These are phyloP conservation scores for Meleagris gallopavo DNA, from an alignment of 2,113 vertebrate species.

Conservation along the genomic window DNA sequence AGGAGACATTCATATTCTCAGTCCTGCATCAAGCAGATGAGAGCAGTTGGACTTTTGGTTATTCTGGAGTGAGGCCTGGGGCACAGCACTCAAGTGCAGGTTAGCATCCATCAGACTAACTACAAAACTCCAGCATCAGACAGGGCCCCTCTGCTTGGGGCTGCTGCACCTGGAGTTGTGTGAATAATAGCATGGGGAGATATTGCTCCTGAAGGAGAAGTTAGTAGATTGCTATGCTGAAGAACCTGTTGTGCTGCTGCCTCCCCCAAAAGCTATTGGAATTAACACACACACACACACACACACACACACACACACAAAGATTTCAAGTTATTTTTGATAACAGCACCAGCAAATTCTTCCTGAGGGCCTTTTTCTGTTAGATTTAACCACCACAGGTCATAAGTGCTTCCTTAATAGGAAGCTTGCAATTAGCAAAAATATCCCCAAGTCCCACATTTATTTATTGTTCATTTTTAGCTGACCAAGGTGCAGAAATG, in stretches of 20 bases:
- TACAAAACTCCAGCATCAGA: background rate
- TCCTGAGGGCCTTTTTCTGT: background rate
- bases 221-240: background rate
- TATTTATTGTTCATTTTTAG: background rate
- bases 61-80: background rate
- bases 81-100: background rate
- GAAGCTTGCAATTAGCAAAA: slow-evolving; percentile 12
- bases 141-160: rapidly evolving
- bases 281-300: background rate
- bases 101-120: background rate
- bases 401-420: background rate
- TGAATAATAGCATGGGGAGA: background rate
- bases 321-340: background rate
- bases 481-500: background rate
- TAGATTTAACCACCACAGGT: background rate
- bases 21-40: background rate
- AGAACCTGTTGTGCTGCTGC: background rate
- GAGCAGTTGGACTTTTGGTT: background rate
- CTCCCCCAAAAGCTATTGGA: background rate
- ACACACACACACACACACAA: too few relatives aligned
- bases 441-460: background rate
- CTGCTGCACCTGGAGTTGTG: background rate
- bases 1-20: background rate
- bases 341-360: background rate
- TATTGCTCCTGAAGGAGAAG: background rate